phyloP scores from a whole-genome alignment of 2,888 invertebrate genomes.

The Hypolimnas misippus region DNA sequence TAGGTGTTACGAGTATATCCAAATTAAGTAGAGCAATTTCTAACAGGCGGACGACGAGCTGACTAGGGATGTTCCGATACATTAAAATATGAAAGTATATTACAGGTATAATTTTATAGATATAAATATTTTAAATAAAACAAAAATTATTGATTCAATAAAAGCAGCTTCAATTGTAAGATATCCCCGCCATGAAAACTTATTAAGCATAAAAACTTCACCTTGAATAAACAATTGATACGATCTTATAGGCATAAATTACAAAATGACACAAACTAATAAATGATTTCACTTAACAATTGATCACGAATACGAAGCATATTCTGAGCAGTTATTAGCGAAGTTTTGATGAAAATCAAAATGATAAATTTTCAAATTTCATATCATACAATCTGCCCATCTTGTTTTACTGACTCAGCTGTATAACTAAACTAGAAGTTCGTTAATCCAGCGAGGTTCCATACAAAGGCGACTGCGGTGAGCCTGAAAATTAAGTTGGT shows the following conservation, averaged over 20 bases:
- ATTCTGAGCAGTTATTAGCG: not conserved
- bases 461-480: slow-evolving; percentile 79
- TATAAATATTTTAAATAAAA: too few species aligned
- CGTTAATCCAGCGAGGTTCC: slow-evolving; percentile 70
- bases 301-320: not conserved
- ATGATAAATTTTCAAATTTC: slow-evolving; percentile 9
- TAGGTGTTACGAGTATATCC: slow-evolving; percentile 1
- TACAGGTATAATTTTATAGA: too few species aligned
- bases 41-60: slow-evolving; percentile 4
- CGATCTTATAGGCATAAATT: too few species aligned
- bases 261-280: not conserved
- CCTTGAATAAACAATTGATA: too few species aligned
- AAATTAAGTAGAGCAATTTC: slow-evolving; percentile 22
- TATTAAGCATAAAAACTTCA: too few species aligned
- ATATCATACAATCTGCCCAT: slow-evolving; percentile 25
- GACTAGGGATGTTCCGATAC: not conserved
- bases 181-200: too few species aligned
- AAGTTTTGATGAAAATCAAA: not conserved
- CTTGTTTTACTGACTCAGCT: slow-evolving; percentile 38
- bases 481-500: slow-evolving; percentile 80
- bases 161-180: too few species aligned
- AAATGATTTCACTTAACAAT: not conserved
- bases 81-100: not conserved
- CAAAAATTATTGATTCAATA: too few species aligned
- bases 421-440: slow-evolving; percentile 66